A percentile compares a stretch with the other conserved stretches of the same genome.
These are phyloP conservation scores for Ophioderma brevispina DNA, from an alignment of 35 echinoderm and acorn worm genomes.

Conservation along the genomic window DNA sequence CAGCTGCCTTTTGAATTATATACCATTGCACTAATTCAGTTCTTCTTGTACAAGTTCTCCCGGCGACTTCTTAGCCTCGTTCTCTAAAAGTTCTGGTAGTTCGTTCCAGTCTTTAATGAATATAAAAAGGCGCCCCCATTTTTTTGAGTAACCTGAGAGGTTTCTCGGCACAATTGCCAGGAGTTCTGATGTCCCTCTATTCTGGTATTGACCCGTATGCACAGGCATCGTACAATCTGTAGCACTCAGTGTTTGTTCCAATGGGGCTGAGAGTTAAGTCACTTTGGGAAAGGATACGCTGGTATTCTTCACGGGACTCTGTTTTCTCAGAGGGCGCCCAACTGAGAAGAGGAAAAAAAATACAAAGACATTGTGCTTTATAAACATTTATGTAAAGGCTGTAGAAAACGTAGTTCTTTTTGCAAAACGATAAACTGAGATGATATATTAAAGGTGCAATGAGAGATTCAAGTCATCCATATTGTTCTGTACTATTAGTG, in stretches of 20 bases:
- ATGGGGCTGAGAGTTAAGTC: slow-evolving; percentile 93
- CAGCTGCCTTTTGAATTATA: slow-evolving; percentile 62
- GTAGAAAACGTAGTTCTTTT: no score
- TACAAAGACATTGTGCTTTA: no score
- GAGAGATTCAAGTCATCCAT: no score
- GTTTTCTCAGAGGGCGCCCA: slow-evolving; percentile 76
- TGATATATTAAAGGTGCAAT: no score
- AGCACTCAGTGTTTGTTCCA: slow-evolving; percentile 89
- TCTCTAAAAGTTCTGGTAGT: slow-evolving; percentile 64
- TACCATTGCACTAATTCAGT: slow-evolving; percentile 77
- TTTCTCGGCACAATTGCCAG: slow-evolving; percentile 52
- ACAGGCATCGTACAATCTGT: slow-evolving; percentile 88
- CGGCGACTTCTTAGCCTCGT: slow-evolving; percentile 55
- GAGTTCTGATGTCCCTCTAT: slow-evolving; percentile 74
- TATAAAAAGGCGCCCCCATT: slow-evolving; percentile 81
- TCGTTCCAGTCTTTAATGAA: slow-evolving; percentile 90
- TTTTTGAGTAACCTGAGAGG: slow-evolving; percentile 76
- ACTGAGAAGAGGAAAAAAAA: slow-evolving; percentile 19
- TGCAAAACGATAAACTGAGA: no score
- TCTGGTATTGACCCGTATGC: slow-evolving; percentile 88
- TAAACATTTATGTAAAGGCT: no score
- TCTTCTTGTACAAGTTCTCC: slow-evolving; percentile 75
- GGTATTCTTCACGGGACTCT: slow-evolving; percentile 69
- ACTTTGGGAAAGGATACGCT: slow-evolving; percentile 76
- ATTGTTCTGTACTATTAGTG: no score